phyloP scores from a whole-genome alignment of 2,888 invertebrate genomes.

The Vesta saturnalis region DNA sequence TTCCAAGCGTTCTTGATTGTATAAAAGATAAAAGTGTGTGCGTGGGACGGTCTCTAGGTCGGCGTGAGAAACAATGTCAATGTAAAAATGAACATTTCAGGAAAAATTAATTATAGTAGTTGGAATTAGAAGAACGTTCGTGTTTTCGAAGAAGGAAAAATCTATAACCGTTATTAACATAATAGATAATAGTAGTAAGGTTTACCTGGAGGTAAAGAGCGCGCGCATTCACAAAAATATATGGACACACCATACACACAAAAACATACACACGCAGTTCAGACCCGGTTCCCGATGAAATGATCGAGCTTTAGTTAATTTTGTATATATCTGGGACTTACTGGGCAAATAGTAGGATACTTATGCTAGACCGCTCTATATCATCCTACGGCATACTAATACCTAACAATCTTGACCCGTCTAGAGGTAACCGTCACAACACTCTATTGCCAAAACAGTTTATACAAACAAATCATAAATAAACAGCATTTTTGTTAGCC shows the following conservation, averaged over 20 bases:
- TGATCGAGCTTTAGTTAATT: constrained; percentile 59
- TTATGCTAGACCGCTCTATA: constrained; percentile 34
- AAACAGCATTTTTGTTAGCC: background rate
- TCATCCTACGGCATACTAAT: constrained; percentile 37
- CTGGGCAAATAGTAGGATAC: constrained; percentile 31
- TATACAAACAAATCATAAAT: constrained; percentile 22
- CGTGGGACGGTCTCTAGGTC: constrained; percentile 44
- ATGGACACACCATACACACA: constrained; percentile 40
- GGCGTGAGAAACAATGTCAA: constrained; percentile 24
- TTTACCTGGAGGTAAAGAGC: constrained; percentile 45
- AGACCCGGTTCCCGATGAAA: constrained; percentile 48
- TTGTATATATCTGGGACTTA: constrained; percentile 61
- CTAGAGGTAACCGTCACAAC: background rate
- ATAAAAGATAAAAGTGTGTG: constrained; percentile 39
- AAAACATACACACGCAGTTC: constrained; percentile 29
- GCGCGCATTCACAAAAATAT: constrained; percentile 44
- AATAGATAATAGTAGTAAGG: background rate
- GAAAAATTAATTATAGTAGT: no score
- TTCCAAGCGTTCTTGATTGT: constrained; percentile 25
- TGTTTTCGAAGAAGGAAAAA: background rate
- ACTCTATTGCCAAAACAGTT: background rate
- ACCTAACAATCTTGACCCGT: constrained; percentile 3
- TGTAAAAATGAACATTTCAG: no score
- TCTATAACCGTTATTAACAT: background rate
- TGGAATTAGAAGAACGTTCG: no score